Base-by-base conservation (phyloP, 2,888 invertebrate genomes). In the Ceramica pisi region DNA sequence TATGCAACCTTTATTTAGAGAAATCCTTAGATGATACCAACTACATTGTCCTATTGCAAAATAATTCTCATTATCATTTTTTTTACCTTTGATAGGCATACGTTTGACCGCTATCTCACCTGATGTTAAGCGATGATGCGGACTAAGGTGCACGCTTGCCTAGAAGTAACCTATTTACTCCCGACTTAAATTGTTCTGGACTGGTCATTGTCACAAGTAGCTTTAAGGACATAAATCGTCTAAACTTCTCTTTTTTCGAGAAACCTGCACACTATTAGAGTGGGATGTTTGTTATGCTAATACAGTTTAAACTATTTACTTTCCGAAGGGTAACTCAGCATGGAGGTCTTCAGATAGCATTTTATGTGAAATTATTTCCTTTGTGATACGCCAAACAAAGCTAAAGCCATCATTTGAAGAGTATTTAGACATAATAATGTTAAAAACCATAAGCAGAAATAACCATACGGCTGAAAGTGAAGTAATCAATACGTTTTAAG, bases 401-500 rank as follows among this genome's bases (percentile, higher is more conserved):
- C 55, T 31, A 9, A 59, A 44, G 10, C 23, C 2, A 16, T 23
- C 7, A 50, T 21, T 0, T 12, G 12, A 19, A 4, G 50, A 21
- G 12, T 21, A 50, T 50, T 50, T 4, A 5, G 12, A 12, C 50
- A 50, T 21, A 41, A 19, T 26, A 59, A 0, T n/a, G 14, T 48
- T 21, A 21, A 16, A 38, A 16, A 38, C 5, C 5, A 21, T 19
- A 67, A 21, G 23, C 19, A 23, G 3, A 44, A 53, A 4, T 23
- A 68, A n/a, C 21, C 21, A 31, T 46, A 55, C 31, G 38, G 19
- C 38, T 31, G 10, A 26, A 66, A 21, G 10, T n/a, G 23, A 63
- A 26, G 19, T 44, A 44, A 62, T 74, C 16, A 61, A 75, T 44
- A 44, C 1, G n/a, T 51, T 51, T 70, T 75, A n/a, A 35, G 55